Conservation (phyloP, 1,140 invertebrate genomes). For the Magallana gigas region DNA sequence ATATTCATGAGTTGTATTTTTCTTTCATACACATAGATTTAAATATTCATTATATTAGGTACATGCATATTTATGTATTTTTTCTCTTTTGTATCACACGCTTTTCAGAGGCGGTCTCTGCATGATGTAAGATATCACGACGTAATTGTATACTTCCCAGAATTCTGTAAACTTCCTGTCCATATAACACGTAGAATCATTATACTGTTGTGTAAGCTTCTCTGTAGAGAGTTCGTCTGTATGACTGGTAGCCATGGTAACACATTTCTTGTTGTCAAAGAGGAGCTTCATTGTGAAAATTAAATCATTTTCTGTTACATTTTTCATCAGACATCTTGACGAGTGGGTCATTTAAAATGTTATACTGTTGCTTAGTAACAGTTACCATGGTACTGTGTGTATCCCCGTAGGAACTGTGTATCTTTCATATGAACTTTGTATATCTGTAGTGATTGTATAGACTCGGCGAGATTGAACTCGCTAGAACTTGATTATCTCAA, state of each 20-base stretch:
- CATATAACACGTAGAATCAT: slow-evolving; percentile 9
- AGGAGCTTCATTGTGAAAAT: too few relatives aligned
- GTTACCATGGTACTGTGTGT: slow-evolving; percentile 4
- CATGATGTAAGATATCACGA: slow-evolving; percentile 29
- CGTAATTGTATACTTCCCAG: slow-evolving; percentile 25
- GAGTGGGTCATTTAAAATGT: neutral
- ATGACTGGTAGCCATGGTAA: slow-evolving; percentile 26
- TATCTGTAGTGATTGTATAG: neutral
- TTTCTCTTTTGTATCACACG: slow-evolving; percentile 13
- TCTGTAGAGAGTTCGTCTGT: slow-evolving; percentile 31
- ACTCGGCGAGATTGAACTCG: neutral
- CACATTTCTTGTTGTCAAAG: neutral
- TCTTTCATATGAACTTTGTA: neutral
- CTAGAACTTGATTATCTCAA: too few relatives aligned
- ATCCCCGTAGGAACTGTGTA: neutral
- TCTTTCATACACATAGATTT: neutral
- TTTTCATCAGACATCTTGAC: neutral
- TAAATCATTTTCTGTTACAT: neutral
- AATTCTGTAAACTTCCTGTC: slow-evolving; percentile 32
- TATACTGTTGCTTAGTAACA: neutral
- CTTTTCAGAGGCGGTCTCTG: slow-evolving; percentile 18
- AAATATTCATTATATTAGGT: neutral
- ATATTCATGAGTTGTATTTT: neutral
- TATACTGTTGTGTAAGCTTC: slow-evolving; percentile 13
- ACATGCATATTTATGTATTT: neutral